A percentile compares a stretch with the other conserved stretches of the same genome.
phyloP scores from a whole-genome alignment of 1,140 invertebrate genomes.

The Leptinotarsa undecemlineata region DNA sequence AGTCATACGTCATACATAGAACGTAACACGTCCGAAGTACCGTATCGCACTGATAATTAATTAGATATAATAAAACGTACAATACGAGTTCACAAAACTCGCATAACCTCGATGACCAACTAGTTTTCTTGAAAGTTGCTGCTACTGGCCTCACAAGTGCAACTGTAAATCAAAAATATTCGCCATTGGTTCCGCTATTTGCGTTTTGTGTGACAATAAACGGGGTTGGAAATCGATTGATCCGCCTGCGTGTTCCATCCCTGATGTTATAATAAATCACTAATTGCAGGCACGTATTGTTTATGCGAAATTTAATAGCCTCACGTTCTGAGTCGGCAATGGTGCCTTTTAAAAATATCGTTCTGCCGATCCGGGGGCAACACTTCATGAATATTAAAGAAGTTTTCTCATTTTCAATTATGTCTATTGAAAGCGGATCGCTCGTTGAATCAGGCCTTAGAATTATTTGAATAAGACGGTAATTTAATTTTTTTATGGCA shows the following conservation, averaged over 20 bases:
- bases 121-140: too few relatives aligned
- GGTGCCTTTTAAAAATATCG: slow-evolving; percentile 8
- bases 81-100: too few relatives aligned
- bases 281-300: slow-evolving; percentile 2
- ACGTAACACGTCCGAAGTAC: too few relatives aligned
- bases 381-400: slow-evolving; percentile 6
- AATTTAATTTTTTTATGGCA: not conserved
- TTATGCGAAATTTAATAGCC: slow-evolving; percentile 6
- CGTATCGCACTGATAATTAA: too few relatives aligned
- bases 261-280: not conserved
- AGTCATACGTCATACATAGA: too few relatives aligned
- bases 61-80: too few relatives aligned
- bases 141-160: too few relatives aligned
- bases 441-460: not conserved
- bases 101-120: too few relatives aligned
- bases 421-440: not conserved
- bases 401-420: not conserved
- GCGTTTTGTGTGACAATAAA: too few relatives aligned
- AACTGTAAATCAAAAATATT: too few relatives aligned
- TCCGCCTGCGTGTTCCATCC: not conserved
- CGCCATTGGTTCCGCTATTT: too few relatives aligned
- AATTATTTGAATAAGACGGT: not conserved
- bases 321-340: not conserved
- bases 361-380: not conserved
- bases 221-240: too few relatives aligned